Evolutionary conservation across 2,113 vertebrate species (phyloP).

Genomic region (Rhinopithecus roxellana): DNA sequence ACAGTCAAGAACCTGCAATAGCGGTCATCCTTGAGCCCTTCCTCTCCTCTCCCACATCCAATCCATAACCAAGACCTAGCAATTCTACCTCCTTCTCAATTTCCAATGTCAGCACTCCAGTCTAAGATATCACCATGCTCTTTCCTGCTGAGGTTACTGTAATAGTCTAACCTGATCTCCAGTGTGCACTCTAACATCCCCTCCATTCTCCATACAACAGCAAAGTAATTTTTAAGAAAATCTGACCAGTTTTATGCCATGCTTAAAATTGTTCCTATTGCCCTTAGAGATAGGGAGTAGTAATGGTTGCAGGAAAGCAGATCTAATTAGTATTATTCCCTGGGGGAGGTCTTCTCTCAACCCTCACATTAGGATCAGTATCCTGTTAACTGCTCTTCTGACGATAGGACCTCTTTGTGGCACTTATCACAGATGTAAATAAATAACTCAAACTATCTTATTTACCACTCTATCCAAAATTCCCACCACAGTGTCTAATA

Average conservation of each 20-base stretch:
- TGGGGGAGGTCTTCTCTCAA: slow-evolving; percentile 12
- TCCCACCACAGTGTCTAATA: not conserved
- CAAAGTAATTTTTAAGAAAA: slow-evolving; percentile 41
- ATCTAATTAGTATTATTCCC: not conserved
- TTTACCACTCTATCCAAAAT: not conserved
- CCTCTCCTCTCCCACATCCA: not conserved
- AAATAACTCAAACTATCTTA: not conserved
- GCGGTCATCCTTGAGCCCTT: not conserved
- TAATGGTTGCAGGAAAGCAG: not conserved
- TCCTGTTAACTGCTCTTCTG: not conserved
- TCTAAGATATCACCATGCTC: not conserved
- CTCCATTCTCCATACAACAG: not conserved
- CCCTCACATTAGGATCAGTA: not conserved
- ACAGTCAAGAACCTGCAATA: not conserved
- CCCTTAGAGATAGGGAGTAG: not conserved
- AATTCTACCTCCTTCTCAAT: not conserved
- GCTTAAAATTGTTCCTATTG: not conserved
- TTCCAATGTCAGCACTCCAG: not conserved
- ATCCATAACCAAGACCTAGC: not conserved
- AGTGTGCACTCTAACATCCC: not conserved
- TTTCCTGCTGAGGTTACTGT: not conserved
- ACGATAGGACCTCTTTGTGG: not conserved
- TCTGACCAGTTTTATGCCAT: not conserved
- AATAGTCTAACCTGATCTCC: not conserved
- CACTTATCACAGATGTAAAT: slow-evolving; percentile 17